Evolutionary conservation across 2,888 invertebrate species (phyloP).

Genomic region (Itoplectis maculator): DNA sequence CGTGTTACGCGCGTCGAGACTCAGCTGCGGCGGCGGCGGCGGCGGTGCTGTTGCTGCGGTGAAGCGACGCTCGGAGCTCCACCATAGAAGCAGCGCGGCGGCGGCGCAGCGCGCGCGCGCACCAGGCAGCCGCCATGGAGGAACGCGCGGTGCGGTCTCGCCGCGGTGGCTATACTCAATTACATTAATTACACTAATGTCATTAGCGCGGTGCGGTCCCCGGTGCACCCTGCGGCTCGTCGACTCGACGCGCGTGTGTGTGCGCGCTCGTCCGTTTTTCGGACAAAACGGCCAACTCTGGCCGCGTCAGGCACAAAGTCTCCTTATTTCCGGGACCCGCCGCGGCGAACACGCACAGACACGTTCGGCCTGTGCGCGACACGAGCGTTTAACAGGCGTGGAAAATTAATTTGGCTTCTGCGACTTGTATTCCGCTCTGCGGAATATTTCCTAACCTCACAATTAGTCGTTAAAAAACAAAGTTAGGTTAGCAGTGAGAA

Average conservation of each 20-base stretch:
- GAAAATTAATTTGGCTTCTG: constrained; percentile 45
- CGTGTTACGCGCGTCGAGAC: constrained; percentile 58
- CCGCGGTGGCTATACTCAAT: constrained; percentile 76
- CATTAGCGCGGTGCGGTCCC: constrained; percentile 75
- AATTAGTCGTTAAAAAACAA: too few species aligned
- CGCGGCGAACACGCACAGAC: neutral
- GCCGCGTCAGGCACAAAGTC: neutral
- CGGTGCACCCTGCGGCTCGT: constrained; percentile 45
- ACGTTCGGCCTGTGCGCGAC: neutral
- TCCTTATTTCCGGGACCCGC: neutral
- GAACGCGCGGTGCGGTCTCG: constrained; percentile 66
- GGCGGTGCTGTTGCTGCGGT: constrained; percentile 31
- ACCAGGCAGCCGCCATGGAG: constrained; percentile 39
- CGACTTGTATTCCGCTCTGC: too few species aligned
- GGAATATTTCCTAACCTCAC: too few species aligned
- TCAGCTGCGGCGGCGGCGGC: constrained; percentile 21
- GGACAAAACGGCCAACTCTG: constrained; percentile 21
- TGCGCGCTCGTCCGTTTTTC: constrained; percentile 48
- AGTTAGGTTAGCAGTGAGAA: too few species aligned
- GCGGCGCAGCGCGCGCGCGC: constrained; percentile 35
- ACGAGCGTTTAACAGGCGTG: constrained; percentile 8
- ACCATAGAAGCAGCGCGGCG: neutral
- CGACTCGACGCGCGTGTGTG: constrained; percentile 1
- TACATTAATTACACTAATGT: constrained; percentile 82
- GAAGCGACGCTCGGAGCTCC: constrained; percentile 17